Base-by-base conservation (phyloP, 2,113 vertebrate species). In the Sakesphorus luctuosus region DNA sequence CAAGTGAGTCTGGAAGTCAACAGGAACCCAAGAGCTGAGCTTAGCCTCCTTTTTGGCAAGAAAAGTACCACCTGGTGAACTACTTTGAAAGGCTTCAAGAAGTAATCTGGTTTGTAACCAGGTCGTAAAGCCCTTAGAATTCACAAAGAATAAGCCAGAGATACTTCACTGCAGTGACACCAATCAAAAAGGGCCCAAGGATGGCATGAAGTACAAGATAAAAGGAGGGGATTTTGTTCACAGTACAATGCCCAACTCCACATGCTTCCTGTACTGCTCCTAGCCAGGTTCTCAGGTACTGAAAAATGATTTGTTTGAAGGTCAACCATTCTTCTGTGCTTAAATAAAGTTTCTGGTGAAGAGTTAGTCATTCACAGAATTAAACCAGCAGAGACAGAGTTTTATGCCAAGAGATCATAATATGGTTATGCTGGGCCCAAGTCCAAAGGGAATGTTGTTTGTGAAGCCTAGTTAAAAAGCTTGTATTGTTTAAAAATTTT, bases 321-420 rank as follows among this genome's bases (percentile, higher is more conserved):
- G 93, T 89, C 86, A 66, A 5, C 62, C 47, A 89, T 89, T 96
- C 77, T 94, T 94, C 58, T 76, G 69, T n/a, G 76, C 62, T 89
- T 92, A 90, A 89, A 69, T 26, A 73, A 77, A 86, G 52, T 55
- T 71, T 81, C 74, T 88, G 44, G 47, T 78, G 19, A 86, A 78
- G n/a, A 21, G 13, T 94, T 91, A 93, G 78, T 94, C 55, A 91
- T 87, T 89, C 49, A 61, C 35, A 74, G 74, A 87, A 89, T 75
- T 58, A 84, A 89, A 35, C 71, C 31, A 29, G 67, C 50, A 81
- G 58, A 80, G 43, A 50, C 0, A 2, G 23, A 38, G 43, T 75
- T 91, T 65, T 29, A 28, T 43, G 81, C 65, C 77, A 95, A 78
- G 81, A 89, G 76, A 89, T 92, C 24, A 53, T 72, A 84, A 55